A percentile compares a stretch with the other conserved stretches of the same genome.
These are phyloP conservation scores for Bos taurus DNA, from an alignment of 2,113 vertebrate species.

Conservation along the genomic window DNA sequence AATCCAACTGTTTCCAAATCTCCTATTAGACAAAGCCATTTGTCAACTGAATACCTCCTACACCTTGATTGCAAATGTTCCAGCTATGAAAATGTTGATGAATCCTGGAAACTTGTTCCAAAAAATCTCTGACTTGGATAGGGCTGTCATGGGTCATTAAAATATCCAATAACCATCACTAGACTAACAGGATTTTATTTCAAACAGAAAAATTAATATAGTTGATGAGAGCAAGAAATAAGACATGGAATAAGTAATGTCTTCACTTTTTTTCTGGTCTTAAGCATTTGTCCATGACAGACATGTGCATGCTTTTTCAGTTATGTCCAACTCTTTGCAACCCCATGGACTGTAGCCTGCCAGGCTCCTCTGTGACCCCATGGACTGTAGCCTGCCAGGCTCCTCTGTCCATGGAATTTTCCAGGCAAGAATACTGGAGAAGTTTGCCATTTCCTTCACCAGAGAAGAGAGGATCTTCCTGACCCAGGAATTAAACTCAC, in stretches of 20 bases:
- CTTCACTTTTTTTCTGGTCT: not conserved
- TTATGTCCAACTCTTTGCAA: not conserved
- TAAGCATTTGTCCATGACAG: not conserved
- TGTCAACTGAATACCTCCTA: not conserved
- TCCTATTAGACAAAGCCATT: not conserved
- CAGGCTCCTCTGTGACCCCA: no score
- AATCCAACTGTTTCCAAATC: not conserved
- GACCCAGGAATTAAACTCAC: not conserved
- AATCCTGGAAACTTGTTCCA: not conserved
- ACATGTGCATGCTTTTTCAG: not conserved
- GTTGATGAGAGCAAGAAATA: not conserved
- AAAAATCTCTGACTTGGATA: not conserved
- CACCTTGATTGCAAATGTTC: not conserved
- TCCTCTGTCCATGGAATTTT: not conserved
- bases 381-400: not conserved
- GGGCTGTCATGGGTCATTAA: not conserved
- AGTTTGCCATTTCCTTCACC: not conserved
- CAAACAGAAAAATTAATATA: not conserved
- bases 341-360: no score
- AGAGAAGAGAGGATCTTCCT: not conserved
- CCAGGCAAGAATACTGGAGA: not conserved
- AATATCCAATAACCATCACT: not conserved
- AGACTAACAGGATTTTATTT: not conserved
- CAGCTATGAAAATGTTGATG: not conserved
- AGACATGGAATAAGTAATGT: not conserved